Evolutionary conservation across 1,140 invertebrate genomes (phyloP).

Genomic region (Hylyphantes graminicola): DNA sequence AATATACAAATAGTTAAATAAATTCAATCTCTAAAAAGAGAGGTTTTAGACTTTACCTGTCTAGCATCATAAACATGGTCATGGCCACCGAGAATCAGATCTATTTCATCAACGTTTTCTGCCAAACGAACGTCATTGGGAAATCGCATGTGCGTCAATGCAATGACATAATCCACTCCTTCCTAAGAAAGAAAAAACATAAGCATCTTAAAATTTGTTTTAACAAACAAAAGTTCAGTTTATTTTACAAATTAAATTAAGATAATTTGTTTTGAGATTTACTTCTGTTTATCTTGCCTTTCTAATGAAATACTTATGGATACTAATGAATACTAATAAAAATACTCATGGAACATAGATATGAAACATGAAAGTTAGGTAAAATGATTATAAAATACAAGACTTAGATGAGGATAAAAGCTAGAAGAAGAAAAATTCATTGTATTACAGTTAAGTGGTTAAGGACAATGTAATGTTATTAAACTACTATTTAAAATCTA

Average conservation of each 20-base stretch:
- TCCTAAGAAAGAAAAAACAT: slow-evolving; percentile 65
- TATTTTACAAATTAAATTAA: neutral
- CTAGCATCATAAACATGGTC: slow-evolving; percentile 86
- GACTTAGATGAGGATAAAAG: neutral
- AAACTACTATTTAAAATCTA: neutral
- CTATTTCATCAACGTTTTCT: slow-evolving; percentile 81
- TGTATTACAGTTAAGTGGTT: neutral
- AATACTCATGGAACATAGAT: too few relatives aligned
- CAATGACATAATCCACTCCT: slow-evolving; percentile 89
- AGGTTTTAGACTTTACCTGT: slow-evolving; percentile 65
- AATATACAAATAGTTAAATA: too few relatives aligned
- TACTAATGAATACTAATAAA: too few relatives aligned
- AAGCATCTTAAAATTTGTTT: neutral
- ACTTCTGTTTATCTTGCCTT: too few relatives aligned
- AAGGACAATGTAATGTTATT: neutral
- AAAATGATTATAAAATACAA: neutral
- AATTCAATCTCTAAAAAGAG: neutral
- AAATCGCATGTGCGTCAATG: slow-evolving; percentile 90
- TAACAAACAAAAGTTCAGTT: neutral
- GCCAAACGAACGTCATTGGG: slow-evolving; percentile 87
- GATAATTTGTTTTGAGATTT: neutral
- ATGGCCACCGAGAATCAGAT: slow-evolving; percentile 88
- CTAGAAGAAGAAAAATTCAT: neutral
- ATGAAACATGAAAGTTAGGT: neutral
- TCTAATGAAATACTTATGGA: too few relatives aligned